phyloP scores from a whole-genome alignment of 2,797 vertebrate genomes.

The Notamacropus eugenii region DNA sequence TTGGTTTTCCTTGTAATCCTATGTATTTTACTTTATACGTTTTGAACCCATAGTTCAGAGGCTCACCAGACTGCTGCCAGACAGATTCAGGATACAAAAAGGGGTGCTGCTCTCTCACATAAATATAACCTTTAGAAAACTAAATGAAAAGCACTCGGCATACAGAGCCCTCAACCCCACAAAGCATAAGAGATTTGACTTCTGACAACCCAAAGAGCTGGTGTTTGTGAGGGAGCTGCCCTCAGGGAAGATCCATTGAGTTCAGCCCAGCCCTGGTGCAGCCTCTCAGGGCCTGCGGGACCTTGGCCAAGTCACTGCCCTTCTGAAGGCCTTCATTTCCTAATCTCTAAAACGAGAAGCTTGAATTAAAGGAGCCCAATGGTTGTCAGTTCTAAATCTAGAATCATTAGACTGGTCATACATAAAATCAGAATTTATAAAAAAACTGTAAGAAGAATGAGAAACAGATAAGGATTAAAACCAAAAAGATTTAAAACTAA shows the following conservation, averaged over 20 bases:
- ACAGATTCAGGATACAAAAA: not conserved
- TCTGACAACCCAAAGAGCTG: not conserved
- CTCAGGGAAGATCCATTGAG: not conserved
- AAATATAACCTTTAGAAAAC: not conserved
- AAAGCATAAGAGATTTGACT: not conserved
- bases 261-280: not conserved
- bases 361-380: not conserved
- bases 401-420: not conserved
- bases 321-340: not conserved
- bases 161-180: not conserved
- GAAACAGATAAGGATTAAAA: not conserved
- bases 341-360: not conserved
- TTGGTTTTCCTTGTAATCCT: not conserved
- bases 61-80: not conserved
- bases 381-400: not conserved
- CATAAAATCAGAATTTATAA: not conserved
- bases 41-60: not conserved
- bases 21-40: not conserved
- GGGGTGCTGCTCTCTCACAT: not conserved
- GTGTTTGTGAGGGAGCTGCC: no score
- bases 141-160: not conserved
- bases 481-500: not conserved
- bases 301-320: not conserved
- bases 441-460: not conserved
- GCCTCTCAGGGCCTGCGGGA: not conserved